Base-by-base conservation (phyloP, 2,113 vertebrate genomes). In the Desmodus rotundus region DNA sequence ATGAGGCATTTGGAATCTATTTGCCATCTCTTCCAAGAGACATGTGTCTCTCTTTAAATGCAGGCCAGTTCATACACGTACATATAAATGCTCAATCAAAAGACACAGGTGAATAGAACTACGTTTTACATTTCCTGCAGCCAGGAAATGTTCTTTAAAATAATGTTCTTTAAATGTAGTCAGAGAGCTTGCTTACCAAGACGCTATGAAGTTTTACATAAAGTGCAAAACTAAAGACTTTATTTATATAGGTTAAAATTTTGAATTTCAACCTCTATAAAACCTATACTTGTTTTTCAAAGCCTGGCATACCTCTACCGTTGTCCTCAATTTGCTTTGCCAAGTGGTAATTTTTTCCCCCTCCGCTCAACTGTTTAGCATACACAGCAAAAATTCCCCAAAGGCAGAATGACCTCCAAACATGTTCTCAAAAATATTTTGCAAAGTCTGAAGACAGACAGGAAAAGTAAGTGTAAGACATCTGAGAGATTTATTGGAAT, bases 391-490 rank as follows among this genome's bases (percentile, higher is more conserved):
- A 93, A 94, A 93, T 28, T 81, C 87, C 61, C 80, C 91, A 80
- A 82, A 96, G 93, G 38, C 76, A 4, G 41, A 83, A 72, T 96
- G 95, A 96, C 93, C 96, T 96, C 96, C 76, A 96, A 89, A 88
- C 3, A 7, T 92, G 93, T 87, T 94, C 96, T 96, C 87, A 91
- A 97, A 97, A 97, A 97, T 96, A 96, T 91, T 97, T 97, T 95
- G 83, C 91, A 41, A 91, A 93, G 38, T 91, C 91, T 87, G 54
- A 95, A 96, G 83, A 74, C 67, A 87, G 88, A 67, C 94, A 94
- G 87, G 58, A 68, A 93, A 92, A 93, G 50, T 92, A 78, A 94
- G 65, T 70, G 45, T 92, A 87, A 93, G 96, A 92, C 93, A 97
- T 96, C 91, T 92, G 70, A 96, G 91, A 93, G 95, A 96, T 92